These are phyloP conservation scores for Mystacornis crossleyi DNA, from an alignment of 2,113 vertebrate genomes.

Conservation along the genomic window DNA sequence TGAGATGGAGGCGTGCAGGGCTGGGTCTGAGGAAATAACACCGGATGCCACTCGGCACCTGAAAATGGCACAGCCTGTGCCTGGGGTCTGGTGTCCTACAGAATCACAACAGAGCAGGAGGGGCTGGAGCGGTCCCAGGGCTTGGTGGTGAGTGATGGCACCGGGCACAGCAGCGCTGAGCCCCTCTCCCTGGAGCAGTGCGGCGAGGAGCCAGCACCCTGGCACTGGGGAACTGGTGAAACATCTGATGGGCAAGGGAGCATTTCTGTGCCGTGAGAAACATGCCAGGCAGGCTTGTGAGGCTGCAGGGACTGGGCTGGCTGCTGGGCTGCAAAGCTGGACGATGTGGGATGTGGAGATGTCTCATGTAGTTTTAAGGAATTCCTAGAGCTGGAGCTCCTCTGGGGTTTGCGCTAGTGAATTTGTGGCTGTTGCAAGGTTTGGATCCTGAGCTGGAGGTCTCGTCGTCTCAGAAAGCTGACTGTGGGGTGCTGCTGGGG, in stretches of 20 bases:
- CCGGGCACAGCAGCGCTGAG: background rate
- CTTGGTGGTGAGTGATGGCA: accelerated
- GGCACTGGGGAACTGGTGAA: background rate
- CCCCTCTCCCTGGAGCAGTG: background rate
- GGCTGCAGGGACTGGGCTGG: background rate
- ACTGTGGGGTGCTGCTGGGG: background rate
- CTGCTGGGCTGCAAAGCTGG: background rate
- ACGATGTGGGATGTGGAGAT: accelerated
- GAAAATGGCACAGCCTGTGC: background rate
- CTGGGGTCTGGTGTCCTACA: background rate
- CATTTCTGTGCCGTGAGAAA: background rate
- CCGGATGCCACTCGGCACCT: background rate
- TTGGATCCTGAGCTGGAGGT: background rate
- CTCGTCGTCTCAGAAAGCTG: background rate
- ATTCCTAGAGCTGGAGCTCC: background rate
- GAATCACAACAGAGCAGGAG: background rate
- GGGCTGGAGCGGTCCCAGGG: background rate
- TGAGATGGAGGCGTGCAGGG: background rate
- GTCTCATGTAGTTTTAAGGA: background rate
- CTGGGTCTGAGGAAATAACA: background rate
- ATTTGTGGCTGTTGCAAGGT: background rate
- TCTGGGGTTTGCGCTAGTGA: background rate
- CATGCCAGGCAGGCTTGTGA: accelerated
- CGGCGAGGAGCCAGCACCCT: background rate
- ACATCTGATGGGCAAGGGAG: background rate